Conservation (phyloP, 2,888 invertebrate species). For the Hybos culiciformis region DNA sequence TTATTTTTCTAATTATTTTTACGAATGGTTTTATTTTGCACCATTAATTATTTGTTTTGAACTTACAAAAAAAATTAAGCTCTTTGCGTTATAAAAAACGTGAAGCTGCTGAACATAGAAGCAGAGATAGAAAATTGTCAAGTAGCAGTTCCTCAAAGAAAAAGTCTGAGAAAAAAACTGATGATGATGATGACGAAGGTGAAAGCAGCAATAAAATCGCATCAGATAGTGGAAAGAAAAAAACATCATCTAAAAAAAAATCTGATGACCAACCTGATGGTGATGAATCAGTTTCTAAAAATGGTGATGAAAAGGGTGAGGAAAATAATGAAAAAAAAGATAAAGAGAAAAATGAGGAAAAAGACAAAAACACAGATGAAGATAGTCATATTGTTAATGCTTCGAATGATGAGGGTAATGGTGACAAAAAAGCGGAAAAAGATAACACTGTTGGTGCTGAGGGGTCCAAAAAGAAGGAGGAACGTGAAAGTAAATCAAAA, state of each 20-base stretch:
- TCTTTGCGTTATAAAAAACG: too few relatives aligned
- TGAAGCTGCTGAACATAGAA: constrained; percentile 25
- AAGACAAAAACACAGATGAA: constrained; percentile 22
- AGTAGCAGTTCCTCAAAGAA: too few relatives aligned
- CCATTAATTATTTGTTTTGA: too few relatives aligned
- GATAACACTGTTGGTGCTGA: constrained; percentile 15
- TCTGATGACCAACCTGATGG: constrained; percentile 26
- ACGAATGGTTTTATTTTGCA: too few relatives aligned
- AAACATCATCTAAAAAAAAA: constrained; percentile 17
- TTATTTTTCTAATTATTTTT: too few relatives aligned
- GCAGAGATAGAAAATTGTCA: constrained; percentile 11
- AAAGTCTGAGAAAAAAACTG: constrained; percentile 12
- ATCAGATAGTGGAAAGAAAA: constrained; percentile 19
- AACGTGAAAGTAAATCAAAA: constrained; percentile 19
- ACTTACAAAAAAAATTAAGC: too few relatives aligned
- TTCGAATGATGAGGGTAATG: constrained; percentile 29
- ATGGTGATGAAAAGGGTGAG: constrained; percentile 21
- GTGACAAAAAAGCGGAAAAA: constrained; percentile 18
- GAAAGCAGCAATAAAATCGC: constrained; percentile 20
- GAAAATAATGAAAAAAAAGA: constrained; percentile 23
- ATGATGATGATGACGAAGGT: constrained; percentile 18
- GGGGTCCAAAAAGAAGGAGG: constrained; percentile 10
- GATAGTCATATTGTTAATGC: constrained; percentile 25
- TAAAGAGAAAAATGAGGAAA: constrained; percentile 19
- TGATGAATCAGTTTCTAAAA: constrained; percentile 36